These are phyloP conservation scores for Poeciliopsis prolifica DNA, from an alignment of 2,113 vertebrate species.

Conservation along the genomic window DNA sequence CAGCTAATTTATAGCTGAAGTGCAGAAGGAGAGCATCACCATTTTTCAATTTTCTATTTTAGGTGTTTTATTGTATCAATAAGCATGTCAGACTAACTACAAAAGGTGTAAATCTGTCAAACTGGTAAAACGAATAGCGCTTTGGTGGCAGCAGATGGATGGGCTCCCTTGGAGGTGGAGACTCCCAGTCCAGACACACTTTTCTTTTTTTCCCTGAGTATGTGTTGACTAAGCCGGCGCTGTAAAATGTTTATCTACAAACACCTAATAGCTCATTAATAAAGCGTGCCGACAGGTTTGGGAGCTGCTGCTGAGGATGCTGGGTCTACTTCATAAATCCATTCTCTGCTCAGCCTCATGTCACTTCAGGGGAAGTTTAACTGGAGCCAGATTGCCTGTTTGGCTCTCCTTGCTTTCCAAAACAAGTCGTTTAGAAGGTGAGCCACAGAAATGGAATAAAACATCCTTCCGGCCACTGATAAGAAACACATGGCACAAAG, in stretches of 20 bases:
- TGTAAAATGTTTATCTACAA: slow-evolving; percentile 74
- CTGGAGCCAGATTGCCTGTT: slow-evolving; percentile 36
- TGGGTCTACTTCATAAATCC: slow-evolving; percentile 67
- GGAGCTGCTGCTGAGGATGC: slow-evolving; percentile 63
- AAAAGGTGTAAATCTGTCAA: slow-evolving; percentile 79
- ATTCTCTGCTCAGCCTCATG: slow-evolving; percentile 39
- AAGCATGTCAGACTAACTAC: slow-evolving; percentile 70
- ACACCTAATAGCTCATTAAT: slow-evolving; percentile 79
- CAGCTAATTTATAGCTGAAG: slow-evolving; percentile 54
- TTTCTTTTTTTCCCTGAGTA: slow-evolving; percentile 52
- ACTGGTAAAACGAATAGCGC: slow-evolving; percentile 60
- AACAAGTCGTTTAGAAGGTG: slow-evolving; percentile 61
- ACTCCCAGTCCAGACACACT: slow-evolving; percentile 71
- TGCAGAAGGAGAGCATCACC: slow-evolving; percentile 1
- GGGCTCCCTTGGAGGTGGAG: slow-evolving; percentile 56
- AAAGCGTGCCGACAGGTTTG: slow-evolving; percentile 62
- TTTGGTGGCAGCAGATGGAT: slow-evolving; percentile 75
- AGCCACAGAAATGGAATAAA: slow-evolving; percentile 54
- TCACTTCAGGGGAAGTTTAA: slow-evolving; percentile 53
- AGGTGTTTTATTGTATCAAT: slow-evolving; percentile 69
- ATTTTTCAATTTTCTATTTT: slow-evolving; percentile 47
- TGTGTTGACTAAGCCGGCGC: slow-evolving; percentile 70
- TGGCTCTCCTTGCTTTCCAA: slow-evolving; percentile 44
- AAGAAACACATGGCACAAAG: slow-evolving; percentile 45
- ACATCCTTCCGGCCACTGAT: slow-evolving; percentile 66